Percentiles rank a stretch among this genome's conserved stretches.
Conservation (phyloP, 2,797 vertebrate genomes). For the Pseudochirops cupreus region DNA sequence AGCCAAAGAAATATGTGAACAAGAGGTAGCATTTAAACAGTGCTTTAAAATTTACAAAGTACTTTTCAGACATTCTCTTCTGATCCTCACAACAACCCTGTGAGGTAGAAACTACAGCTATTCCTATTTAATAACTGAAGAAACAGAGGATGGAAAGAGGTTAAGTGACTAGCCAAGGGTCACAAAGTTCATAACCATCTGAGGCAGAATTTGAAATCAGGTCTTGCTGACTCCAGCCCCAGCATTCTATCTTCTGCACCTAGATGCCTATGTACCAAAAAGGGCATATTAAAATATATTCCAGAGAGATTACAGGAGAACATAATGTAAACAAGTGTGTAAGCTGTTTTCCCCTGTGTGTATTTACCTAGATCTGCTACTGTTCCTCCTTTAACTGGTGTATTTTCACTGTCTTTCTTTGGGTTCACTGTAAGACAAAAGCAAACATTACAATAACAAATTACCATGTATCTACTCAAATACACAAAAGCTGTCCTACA, state of each 20-base stretch:
- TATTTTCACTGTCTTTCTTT: conserved; percentile 96
- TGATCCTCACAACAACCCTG: background rate
- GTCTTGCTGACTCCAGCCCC: background rate
- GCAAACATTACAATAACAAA: background rate
- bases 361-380: conserved; percentile 93
- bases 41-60: background rate
- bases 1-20: background rate
- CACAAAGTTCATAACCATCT: background rate
- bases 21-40: background rate
- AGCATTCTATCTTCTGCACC: background rate
- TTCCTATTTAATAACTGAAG: background rate
- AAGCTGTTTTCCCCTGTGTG: background rate
- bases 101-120: background rate
- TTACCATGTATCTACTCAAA: background rate
- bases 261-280: background rate
- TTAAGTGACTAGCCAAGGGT: background rate
- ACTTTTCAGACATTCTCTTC: background rate
- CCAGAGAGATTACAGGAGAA: background rate
- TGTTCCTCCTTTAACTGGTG: conserved; percentile 95
- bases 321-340: rapidly evolving
- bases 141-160: background rate
- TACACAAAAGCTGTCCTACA: background rate
- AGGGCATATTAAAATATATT: background rate
- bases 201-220: background rate
- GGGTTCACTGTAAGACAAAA: conserved; percentile 89